Conservation (phyloP, 92 coral and sea anemone species). For the Blastomussa wellsi region DNA sequence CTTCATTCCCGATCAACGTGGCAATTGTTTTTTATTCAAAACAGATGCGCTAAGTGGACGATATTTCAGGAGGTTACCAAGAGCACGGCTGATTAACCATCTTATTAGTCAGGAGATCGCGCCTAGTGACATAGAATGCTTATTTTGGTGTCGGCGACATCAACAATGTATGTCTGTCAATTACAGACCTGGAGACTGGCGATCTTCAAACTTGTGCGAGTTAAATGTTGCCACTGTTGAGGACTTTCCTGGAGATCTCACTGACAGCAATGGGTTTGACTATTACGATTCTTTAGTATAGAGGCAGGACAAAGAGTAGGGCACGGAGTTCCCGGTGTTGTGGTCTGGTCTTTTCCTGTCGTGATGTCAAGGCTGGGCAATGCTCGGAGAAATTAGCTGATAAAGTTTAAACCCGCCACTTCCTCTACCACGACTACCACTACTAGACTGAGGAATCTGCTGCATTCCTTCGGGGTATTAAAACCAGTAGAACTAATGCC, state of each 20-base stretch:
- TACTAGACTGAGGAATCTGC: not conserved
- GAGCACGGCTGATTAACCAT: conserved; percentile 16
- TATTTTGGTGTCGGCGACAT: conserved; percentile 16
- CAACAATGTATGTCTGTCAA: conserved; percentile 30
- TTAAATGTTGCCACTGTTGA: conserved; percentile 35
- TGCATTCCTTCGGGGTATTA: not conserved
- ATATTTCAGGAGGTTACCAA: conserved; percentile 21
- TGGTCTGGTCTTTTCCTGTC: no score
- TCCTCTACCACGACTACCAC: no score
- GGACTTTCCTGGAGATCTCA: conserved; percentile 40
- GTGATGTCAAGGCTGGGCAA: no score
- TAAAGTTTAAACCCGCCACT: no score
- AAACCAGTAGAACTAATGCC: no score
- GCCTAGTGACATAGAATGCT: conserved; percentile 35
- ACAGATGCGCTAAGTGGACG: conserved; percentile 23
- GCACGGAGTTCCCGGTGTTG: no score
- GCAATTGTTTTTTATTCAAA: not conserved
- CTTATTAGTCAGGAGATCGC: not conserved
- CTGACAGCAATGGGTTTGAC: conserved; percentile 8
- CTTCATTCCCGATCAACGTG: no score
- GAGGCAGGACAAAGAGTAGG: not conserved
- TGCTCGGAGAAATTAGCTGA: no score
- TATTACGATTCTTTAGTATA: conserved; percentile 37
- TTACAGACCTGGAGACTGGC: not conserved
- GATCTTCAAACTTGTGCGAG: conserved; percentile 37